Base-by-base conservation (phyloP, 2,888 invertebrate genomes). In the Conops quadrifasciatus region DNA sequence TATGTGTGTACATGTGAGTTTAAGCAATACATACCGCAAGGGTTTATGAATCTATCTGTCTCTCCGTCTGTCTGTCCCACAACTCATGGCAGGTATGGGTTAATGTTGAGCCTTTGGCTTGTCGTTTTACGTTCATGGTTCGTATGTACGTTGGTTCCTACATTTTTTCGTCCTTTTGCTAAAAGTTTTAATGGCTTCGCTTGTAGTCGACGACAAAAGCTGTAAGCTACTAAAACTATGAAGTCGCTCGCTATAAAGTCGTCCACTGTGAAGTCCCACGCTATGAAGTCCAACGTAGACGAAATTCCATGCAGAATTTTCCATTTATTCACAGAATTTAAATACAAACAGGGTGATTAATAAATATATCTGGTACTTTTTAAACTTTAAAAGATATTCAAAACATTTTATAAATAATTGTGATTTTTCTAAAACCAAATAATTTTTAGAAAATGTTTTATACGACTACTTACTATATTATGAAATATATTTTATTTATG, bases 71-170 rank as follows among this genome's bases (percentile, higher is more conserved):
- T 19, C 13, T 51, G 15, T 53, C 9, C 36, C 9, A 9, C 9
- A 9, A 7, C 36, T 7, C 4, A 36, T 36, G 9, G 9, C 36
- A 36, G 36, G 36, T 36, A 36, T 66, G 56, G 65, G 62, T 70
- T 71, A 67, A 67, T 72, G 71, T 72, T 74, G 69, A 71, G 72
- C 71, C 69, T 71, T 72, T 72, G 72, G 43, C 74, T 73, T 72
- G 36, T 7, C 5, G 5, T 36, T n/a, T 51, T 51, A 51, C 13
- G 4, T 56, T 3, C 56, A 24, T 9, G 59, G 45, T 21, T 36
- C 51, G 67, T 71, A 64, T 47, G 68, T 58, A 58, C 59, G 13
- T 15, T 21, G 16, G n/a, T 43, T 53, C 43, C 21, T 45, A 26
- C 24, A 43, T 53, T 70, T 45, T 59, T 11, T n/a, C 58, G 30